Evolutionary conservation across 2,888 invertebrate species (phyloP), one percentile per base, ranked within the genome.

Genomic region (Melanargia galathea): DNA sequence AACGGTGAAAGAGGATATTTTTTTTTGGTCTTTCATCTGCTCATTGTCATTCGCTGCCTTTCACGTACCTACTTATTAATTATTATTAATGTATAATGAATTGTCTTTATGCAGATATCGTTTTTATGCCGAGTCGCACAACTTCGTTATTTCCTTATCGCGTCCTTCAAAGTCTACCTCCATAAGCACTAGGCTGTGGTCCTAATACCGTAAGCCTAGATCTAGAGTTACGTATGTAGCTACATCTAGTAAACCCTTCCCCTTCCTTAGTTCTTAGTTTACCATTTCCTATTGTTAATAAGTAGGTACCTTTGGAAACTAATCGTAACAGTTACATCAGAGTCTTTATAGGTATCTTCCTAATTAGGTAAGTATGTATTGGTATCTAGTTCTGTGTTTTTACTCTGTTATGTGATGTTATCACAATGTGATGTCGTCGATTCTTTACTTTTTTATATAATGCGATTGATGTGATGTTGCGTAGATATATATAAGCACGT

Each of bases 281-380:
- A 18, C 43, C 43, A 18, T 43, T 43, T 43, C 43, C 43, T 18
- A 2, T 18, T 43, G 18, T 48, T 24, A 6, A 2, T 46, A n/a
- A n/a, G n/a, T n/a, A n/a, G n/a, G n/a, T n/a, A n/a, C 16, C 26
- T 16, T 10, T 26, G 24, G 16, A 16, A 49, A 49, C 26, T 10
- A 43, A 24, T 26, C 26, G 26, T 49, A 49, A 26, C 49, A 16
- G 51, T 30, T 30, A 51, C 30, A 30, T 30, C 7, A 51, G 18
- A 26, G 10, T 16, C 11, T n/a, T n/a, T 18, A 22, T 46, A n/a
- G 2, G 0, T n/a, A 16, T 30, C 16, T 51, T 30, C 30, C 49
- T 49, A 49, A 49, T 51, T n/a, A n/a, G n/a, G n/a, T n/a, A n/a
- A n/a, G n/a, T 26, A 49, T 48, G 51, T n/a, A 51, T 30, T 49